Evolutionary conservation across 2,888 invertebrate species (phyloP).

Genomic region (Drosophila phalerata): DNA sequence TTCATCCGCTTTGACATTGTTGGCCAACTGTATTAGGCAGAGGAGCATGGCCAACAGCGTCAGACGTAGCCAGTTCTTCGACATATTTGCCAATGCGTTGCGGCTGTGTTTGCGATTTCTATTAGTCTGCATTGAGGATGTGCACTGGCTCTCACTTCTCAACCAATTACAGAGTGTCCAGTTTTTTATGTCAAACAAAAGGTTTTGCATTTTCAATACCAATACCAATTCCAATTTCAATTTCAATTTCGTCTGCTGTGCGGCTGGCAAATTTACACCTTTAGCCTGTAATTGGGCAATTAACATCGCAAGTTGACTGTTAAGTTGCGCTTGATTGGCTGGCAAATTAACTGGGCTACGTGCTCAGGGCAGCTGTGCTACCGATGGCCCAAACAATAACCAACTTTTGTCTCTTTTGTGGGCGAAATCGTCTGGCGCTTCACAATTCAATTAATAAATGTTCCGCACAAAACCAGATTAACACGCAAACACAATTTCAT

Average conservation of each 20-base stretch:
- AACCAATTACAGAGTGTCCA: slow-evolving; percentile 60
- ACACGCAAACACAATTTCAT: slow-evolving; percentile 74
- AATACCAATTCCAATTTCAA: slow-evolving; percentile 19
- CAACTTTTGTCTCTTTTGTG: slow-evolving; percentile 37
- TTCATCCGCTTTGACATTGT: slow-evolving; percentile 54
- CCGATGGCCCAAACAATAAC: slow-evolving; percentile 47
- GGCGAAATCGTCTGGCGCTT: slow-evolving; percentile 58
- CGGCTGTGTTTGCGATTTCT: slow-evolving; percentile 57
- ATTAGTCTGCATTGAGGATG: slow-evolving; percentile 62
- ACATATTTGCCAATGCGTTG: slow-evolving; percentile 52
- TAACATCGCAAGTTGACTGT: slow-evolving; percentile 32
- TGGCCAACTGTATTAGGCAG: slow-evolving; percentile 42
- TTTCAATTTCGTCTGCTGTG: slow-evolving; percentile 35
- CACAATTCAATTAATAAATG: slow-evolving; percentile 56
- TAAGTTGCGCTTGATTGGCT: slow-evolving; percentile 43
- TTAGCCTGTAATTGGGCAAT: slow-evolving; percentile 25
- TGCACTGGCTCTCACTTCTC: slow-evolving; percentile 63
- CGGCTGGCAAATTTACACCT: slow-evolving; percentile 49
- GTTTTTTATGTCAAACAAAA: slow-evolving; percentile 35
- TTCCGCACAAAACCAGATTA: slow-evolving; percentile 58
- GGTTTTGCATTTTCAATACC: slow-evolving; percentile 51
- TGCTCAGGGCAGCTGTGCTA: slow-evolving; percentile 27
- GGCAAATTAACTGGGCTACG: slow-evolving; percentile 49
- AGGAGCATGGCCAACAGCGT: slow-evolving; percentile 40
- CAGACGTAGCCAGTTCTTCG: slow-evolving; percentile 37